Base-by-base conservation (phyloP, 1,140 invertebrate genomes). In the Drosophila seguyi region DNA sequence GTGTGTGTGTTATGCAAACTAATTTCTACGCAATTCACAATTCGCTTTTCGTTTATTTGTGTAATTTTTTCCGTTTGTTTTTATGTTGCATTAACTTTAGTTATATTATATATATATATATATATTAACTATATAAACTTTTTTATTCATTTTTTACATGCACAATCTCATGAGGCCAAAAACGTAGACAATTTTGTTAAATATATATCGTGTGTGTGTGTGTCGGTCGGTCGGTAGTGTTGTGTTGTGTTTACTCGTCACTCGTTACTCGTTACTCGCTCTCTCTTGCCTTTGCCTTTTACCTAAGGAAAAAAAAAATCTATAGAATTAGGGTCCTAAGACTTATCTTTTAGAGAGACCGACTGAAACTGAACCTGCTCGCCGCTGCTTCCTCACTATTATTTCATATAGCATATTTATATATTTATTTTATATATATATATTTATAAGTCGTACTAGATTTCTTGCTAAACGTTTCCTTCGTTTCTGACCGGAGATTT, bases 111-210 rank as follows among this genome's bases (percentile, higher is more conserved):
- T 71, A 34, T 47, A 52, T 65, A 53, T 84, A 44, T 53, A 61
- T 71, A 61, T 77, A 77, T 81, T 79, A 79, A 42, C 50, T 81
- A 61, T 48, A 65, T 66, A 75, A 66, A 57, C 31, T 20, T 27
- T 22, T 39, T 67, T 78, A 79, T 84, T 81, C 42, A 67, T 87
- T 87, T 82, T 88, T 87, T 79, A 86, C 83, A 86, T 87, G 83
- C 83, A 87, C 82, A 87, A 81, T 86, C 83, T 82, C 83, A 86
- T 87, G 83, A 82, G 83, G 83, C 83, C 83, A 82, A 85, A 65
- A 53, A 55, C 52, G 66, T 78, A 60, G 63, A 69, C 45, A 72
- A 53, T 79, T 72, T 16, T 48, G 52, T 38, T 55, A 38, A 36
- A n/a, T 67, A 47, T 59, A 34, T 65, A 29, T 42, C 31, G 18